These are phyloP conservation scores for Notamacropus eugenii DNA, from an alignment of 2,797 vertebrate species.

Conservation along the genomic window DNA sequence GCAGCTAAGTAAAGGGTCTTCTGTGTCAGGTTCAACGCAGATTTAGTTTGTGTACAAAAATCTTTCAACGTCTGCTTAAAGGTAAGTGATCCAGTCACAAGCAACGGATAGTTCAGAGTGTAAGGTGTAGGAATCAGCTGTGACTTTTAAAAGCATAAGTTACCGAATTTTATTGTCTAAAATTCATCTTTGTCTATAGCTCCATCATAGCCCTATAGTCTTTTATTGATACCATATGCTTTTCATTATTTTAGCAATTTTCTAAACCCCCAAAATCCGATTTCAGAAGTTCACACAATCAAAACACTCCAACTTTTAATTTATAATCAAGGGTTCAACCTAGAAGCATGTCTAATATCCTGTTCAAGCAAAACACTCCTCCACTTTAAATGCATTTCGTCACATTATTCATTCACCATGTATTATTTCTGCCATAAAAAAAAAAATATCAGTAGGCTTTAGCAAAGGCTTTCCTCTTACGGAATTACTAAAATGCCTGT, in stretches of 20 bases:
- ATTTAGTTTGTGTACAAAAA: conserved; percentile 80
- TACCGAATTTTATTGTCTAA: conserved; percentile 30
- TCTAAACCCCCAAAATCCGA: conserved; percentile 23
- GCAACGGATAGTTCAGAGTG: conserved; percentile 73
- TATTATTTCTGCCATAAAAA: conserved; percentile 62
- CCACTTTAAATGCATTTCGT: conserved; percentile 50
- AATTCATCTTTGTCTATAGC: conserved; percentile 45
- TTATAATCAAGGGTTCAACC: conserved; percentile 57
- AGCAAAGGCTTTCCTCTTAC: conserved; percentile 47
- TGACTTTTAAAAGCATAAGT: conserved; percentile 63
- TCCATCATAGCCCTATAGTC: conserved; percentile 17
- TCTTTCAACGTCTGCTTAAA: conserved; percentile 79
- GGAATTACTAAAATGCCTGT: conserved; percentile 60
- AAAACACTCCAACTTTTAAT: conserved; percentile 52
- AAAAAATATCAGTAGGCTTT: conserved; percentile 58
- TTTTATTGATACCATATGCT: conserved; percentile 32
- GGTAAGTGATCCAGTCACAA: conserved; percentile 76
- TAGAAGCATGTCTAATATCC: conserved; percentile 62
- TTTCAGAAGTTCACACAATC: conserved; percentile 62
- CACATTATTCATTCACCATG: conserved; percentile 46
- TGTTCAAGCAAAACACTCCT: conserved; percentile 54
- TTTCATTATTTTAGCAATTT: conserved; percentile 61
- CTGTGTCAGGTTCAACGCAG: conserved; percentile 58
- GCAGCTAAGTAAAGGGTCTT: conserved; percentile 75
- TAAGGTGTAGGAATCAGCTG: conserved; percentile 76